Conservation (phyloP, 2,888 invertebrate species). For the Synergus itoensis region DNA sequence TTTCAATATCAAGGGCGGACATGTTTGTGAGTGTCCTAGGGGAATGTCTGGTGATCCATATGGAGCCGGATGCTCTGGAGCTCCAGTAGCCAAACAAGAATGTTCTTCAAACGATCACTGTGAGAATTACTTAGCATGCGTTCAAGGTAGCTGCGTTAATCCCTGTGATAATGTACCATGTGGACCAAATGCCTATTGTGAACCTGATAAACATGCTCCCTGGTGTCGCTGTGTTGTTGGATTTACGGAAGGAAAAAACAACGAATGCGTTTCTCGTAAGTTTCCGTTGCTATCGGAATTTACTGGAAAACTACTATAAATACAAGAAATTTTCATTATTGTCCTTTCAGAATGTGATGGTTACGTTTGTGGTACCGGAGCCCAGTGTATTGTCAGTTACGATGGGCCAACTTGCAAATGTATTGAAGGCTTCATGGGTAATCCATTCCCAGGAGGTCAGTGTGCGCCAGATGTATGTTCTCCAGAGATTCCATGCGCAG, state of each 20-base stretch:
- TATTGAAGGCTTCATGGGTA: slow-evolving; percentile 90
- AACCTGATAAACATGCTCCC: slow-evolving; percentile 92
- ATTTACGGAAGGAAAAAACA: slow-evolving; percentile 87
- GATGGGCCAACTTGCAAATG: slow-evolving; percentile 94
- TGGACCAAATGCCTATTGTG: slow-evolving; percentile 91
- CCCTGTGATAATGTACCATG: slow-evolving; percentile 89
- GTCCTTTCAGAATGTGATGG: slow-evolving; percentile 84
- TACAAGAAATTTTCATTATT: background rate
- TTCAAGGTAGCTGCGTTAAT: slow-evolving; percentile 88
- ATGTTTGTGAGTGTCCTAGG: slow-evolving; percentile 90
- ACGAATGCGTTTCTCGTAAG: slow-evolving; percentile 91
- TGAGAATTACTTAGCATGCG: slow-evolving; percentile 88
- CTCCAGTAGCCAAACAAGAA: slow-evolving; percentile 82
- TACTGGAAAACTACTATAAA: background rate
- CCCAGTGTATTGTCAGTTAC: slow-evolving; percentile 91
- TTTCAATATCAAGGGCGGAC: slow-evolving; percentile 91
- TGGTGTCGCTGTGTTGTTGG: slow-evolving; percentile 94
- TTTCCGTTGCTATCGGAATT: slow-evolving; percentile 53
- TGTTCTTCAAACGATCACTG: slow-evolving; percentile 89
- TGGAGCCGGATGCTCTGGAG: slow-evolving; percentile 85
- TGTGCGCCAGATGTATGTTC: slow-evolving; percentile 92
- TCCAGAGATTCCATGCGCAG: slow-evolving; percentile 86
- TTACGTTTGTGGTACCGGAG: slow-evolving; percentile 89
- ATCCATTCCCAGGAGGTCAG: slow-evolving; percentile 94
- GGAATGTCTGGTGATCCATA: slow-evolving; percentile 93